phyloP scores from a whole-genome alignment of 2,888 invertebrate genomes.

The Pandemis corylana region DNA sequence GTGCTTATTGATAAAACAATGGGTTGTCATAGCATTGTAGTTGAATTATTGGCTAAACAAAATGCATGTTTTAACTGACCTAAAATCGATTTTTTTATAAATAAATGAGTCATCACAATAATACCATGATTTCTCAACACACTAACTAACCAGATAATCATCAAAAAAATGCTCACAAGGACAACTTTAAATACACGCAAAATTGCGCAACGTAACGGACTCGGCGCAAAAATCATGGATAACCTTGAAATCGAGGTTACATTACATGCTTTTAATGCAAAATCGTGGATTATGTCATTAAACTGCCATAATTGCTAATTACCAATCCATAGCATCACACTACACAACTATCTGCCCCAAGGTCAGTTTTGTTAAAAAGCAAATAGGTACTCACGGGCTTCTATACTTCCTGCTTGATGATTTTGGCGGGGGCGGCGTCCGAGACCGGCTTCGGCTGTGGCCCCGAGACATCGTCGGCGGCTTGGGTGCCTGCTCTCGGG shows the following conservation, averaged over 20 bases:
- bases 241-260: conserved; percentile 77
- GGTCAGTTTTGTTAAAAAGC: conserved; percentile 31
- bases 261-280: conserved; percentile 48
- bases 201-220: conserved; percentile 72
- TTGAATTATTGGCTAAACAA: conserved; percentile 27
- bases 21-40: conserved; percentile 27
- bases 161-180: conserved; percentile 24
- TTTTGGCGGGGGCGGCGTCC: conserved; percentile 83
- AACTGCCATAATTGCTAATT: conserved; percentile 11
- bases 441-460: conserved; percentile 81
- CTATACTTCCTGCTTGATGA: conserved; percentile 77
- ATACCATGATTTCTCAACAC: background rate
- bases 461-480: conserved; percentile 75
- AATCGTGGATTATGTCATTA: conserved; percentile 32
- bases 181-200: conserved; percentile 46
- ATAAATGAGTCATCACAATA: background rate
- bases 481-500: conserved; percentile 76
- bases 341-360: conserved; percentile 14
- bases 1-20: conserved; percentile 34
- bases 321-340: conserved; percentile 23
- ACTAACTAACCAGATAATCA: background rate
- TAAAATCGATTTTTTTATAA: too few species aligned
- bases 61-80: background rate
- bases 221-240: conserved; percentile 47
- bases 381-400: conserved; percentile 73